phyloP scores from a whole-genome alignment of 1,140 invertebrate species.

The Sarcophaga bullata region DNA sequence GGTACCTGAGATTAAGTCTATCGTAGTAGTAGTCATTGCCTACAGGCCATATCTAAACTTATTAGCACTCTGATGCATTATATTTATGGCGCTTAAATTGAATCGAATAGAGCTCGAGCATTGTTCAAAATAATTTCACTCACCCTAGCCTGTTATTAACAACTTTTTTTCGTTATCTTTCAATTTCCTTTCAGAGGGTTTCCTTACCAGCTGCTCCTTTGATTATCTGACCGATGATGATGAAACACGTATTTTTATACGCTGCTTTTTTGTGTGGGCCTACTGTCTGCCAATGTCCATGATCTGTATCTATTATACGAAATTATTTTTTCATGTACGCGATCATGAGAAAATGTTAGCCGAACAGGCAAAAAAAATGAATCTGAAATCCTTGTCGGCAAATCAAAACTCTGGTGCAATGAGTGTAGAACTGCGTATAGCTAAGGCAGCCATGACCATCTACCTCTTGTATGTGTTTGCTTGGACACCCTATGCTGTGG shows the following conservation, averaged over 20 bases:
- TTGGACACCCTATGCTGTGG: constrained; percentile 80
- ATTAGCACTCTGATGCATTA: too few relatives aligned
- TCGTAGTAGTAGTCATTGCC: too few relatives aligned
- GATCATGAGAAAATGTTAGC: constrained; percentile 81
- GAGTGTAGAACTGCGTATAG: constrained; percentile 78
- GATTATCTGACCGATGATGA: constrained; percentile 78
- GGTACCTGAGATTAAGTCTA: too few relatives aligned
- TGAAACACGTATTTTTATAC: constrained; percentile 76
- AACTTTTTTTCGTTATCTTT: not conserved
- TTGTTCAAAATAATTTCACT: too few relatives aligned
- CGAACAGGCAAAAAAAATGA: constrained; percentile 85
- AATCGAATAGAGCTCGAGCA: too few relatives aligned
- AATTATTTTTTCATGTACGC: constrained; percentile 74
- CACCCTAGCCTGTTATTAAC: too few relatives aligned
- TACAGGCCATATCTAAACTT: too few relatives aligned
- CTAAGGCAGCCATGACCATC: constrained; percentile 81
- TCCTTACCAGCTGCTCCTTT: constrained; percentile 79
- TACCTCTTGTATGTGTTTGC: constrained; percentile 78
- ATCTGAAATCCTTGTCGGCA: constrained; percentile 77
- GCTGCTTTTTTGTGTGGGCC: constrained; percentile 75
- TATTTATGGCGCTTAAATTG: too few relatives aligned
- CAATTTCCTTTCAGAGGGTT: constrained; percentile 70
- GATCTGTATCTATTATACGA: constrained; percentile 76
- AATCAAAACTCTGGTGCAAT: constrained; percentile 73
- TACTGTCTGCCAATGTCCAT: constrained; percentile 76